Conservation (phyloP, 2,797 vertebrate species). For the Monodelphis domestica region DNA sequence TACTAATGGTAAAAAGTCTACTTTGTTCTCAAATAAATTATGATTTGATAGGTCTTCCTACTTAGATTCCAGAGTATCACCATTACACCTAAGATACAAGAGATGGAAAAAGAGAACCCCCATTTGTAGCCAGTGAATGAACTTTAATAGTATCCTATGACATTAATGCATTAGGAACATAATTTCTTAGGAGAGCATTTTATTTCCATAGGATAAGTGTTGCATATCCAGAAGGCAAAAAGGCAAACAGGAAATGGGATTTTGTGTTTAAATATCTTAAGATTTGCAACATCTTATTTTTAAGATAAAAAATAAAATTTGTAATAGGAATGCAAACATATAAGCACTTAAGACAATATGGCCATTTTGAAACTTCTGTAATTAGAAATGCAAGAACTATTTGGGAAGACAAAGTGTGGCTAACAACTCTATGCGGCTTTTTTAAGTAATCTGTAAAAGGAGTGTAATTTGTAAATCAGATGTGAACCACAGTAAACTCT, state of each 20-base stretch:
- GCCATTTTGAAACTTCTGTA: conserved; percentile 25
- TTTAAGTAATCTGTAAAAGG: conserved; percentile 21
- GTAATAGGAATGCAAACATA: conserved; percentile 5
- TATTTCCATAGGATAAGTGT: neutral
- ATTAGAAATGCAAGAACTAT: conserved; percentile 36
- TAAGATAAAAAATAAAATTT: conserved; percentile 42
- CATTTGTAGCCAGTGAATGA: neutral
- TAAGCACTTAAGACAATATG: neutral
- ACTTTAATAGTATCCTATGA: neutral
- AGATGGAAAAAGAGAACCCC: neutral
- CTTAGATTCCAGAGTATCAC: neutral
- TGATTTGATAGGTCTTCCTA: neutral
- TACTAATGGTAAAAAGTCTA: neutral
- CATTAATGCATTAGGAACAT: neutral
- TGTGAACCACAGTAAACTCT: conserved; percentile 30
- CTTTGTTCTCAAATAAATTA: neutral
- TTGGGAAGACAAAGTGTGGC: neutral
- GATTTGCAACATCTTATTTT: conserved; percentile 3
- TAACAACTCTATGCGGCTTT: conserved; percentile 21
- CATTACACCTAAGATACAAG: neutral
- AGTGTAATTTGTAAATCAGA: neutral
- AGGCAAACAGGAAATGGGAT: conserved; percentile 38
- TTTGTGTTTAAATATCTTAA: conserved; percentile 18
- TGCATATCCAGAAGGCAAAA: neutral
- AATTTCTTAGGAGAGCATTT: neutral